Conservation (phyloP, 2,113 vertebrate genomes). For the Neodon shergylaensis region DNA sequence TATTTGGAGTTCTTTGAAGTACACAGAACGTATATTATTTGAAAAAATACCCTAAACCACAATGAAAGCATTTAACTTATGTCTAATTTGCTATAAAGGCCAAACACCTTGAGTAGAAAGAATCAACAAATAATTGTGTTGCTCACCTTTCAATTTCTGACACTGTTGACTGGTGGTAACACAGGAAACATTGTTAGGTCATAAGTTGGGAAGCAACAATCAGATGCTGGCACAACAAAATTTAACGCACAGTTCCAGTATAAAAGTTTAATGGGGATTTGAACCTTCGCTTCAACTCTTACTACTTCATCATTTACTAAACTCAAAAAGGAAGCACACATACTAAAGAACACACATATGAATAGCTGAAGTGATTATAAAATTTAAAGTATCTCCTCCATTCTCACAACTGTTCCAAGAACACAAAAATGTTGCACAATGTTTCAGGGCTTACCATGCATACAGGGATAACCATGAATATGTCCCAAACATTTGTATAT, state of each 20-base stretch:
- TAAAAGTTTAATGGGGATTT: neutral
- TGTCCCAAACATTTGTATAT: neutral
- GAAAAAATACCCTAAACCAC: neutral
- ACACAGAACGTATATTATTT: neutral
- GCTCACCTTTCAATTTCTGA: neutral
- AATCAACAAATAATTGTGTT: neutral
- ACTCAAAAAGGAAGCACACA: no score
- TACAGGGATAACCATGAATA: neutral
- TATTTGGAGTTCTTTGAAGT: conserved; percentile 42
- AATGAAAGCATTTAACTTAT: neutral
- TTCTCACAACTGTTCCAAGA: neutral
- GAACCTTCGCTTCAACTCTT: neutral
- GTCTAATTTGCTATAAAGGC: neutral
- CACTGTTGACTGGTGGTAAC: neutral
- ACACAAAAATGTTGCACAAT: neutral
- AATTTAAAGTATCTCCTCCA: neutral
- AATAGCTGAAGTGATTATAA: neutral
- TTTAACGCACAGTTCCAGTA: accelerated
- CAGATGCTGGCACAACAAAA: neutral
- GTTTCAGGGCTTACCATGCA: neutral
- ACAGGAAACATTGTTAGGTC: neutral
- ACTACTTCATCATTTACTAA: neutral
- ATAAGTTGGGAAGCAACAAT: neutral
- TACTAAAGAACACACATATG: no score
- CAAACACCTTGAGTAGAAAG: neutral